Conservation (phyloP, 2,888 invertebrate genomes). For the Phyllotreta cruciferae region DNA sequence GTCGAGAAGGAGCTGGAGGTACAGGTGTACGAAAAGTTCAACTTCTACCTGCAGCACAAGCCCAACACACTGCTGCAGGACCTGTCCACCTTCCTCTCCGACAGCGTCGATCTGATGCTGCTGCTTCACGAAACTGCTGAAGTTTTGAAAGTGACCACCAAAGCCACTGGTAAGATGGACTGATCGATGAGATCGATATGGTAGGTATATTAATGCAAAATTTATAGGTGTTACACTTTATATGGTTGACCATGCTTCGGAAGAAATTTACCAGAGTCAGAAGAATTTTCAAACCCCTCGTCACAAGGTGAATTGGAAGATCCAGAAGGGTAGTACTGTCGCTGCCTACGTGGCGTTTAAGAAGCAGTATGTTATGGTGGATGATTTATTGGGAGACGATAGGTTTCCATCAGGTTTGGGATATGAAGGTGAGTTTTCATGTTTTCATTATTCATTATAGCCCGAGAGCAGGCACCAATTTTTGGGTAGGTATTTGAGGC, state of each 20-base stretch:
- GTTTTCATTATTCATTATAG: too few relatives aligned
- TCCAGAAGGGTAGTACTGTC: conserved; percentile 64
- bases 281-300: conserved; percentile 60
- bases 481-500: too few relatives aligned
- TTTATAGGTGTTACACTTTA: conserved; percentile 65
- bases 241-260: conserved; percentile 63
- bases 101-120: conserved; percentile 65
- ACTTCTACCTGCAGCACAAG: conserved; percentile 56
- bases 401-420: conserved; percentile 67
- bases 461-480: too few relatives aligned
- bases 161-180: conserved; percentile 55
- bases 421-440: conserved; percentile 44
- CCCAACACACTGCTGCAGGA: conserved; percentile 56
- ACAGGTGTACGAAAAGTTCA: conserved; percentile 51
- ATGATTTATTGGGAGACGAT: conserved; percentile 65
- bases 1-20: conserved; percentile 45
- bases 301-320: conserved; percentile 67
- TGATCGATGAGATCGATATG: conserved; percentile 2
- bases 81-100: conserved; percentile 62
- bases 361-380: conserved; percentile 64
- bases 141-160: conserved; percentile 65
- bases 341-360: conserved; percentile 67
- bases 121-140: conserved; percentile 66
- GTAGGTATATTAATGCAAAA: background rate
- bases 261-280: conserved; percentile 66